Evolutionary conservation across 2,888 invertebrate genomes (phyloP).

Genomic region (Prosopocoilus inquinatus): DNA sequence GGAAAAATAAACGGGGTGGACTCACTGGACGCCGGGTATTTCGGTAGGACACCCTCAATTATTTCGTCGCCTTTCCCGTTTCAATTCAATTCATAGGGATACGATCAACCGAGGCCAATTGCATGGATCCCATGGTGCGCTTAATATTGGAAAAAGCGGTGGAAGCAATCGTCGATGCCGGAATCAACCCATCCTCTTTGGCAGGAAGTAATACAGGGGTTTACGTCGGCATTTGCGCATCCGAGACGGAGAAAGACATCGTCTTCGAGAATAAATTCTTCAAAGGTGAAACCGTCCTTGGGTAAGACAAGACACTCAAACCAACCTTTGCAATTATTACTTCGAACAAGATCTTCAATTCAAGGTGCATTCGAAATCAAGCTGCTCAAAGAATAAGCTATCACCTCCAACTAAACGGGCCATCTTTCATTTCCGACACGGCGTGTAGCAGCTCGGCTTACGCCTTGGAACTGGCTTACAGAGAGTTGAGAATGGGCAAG

Average conservation of each 20-base stretch:
- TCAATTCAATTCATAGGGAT: not conserved
- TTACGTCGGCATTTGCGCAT: constrained; percentile 73
- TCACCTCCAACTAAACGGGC: constrained; percentile 83
- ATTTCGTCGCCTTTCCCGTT: not conserved
- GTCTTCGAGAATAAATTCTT: not conserved
- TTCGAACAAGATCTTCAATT: not conserved
- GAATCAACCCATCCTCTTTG: constrained; percentile 65
- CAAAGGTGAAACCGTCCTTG: too few relatives aligned
- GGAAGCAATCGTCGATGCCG: constrained; percentile 61
- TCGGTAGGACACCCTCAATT: constrained; percentile 39
- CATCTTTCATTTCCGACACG: constrained; percentile 85
- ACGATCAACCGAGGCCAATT: not conserved
- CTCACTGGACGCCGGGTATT: constrained; percentile 58
- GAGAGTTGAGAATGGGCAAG: constrained; percentile 71
- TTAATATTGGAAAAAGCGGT: constrained; percentile 59
- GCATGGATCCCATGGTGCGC: constrained; percentile 59
- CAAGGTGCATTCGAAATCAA: constrained; percentile 69
- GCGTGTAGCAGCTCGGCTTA: constrained; percentile 91
- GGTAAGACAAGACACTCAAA: too few relatives aligned
- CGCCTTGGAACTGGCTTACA: constrained; percentile 80
- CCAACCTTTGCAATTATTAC: not conserved
- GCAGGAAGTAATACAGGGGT: constrained; percentile 75
- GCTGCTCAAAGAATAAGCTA: constrained; percentile 89
- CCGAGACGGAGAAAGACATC: constrained; percentile 65
- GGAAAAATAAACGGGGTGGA: constrained; percentile 61